Evolutionary conservation across 1,140 invertebrate species (phyloP).

Genomic region (Propsilocerus akamusi): DNA sequence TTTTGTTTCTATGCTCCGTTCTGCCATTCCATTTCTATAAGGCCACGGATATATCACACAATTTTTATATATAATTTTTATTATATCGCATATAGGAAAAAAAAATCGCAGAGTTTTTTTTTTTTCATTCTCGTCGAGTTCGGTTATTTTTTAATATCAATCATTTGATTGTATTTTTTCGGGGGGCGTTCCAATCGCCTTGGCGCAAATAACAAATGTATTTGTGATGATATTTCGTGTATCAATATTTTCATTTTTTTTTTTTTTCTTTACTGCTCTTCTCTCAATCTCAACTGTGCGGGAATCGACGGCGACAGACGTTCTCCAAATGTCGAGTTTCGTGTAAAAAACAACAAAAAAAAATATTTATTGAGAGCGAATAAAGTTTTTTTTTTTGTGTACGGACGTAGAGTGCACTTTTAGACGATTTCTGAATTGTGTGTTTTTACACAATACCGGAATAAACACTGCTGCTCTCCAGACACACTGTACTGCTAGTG

Average conservation of each 20-base stretch:
- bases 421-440: no score
- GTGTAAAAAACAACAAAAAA: no score
- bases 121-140: neutral
- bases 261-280: neutral
- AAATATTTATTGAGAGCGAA: no score
- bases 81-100: neutral
- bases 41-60: neutral
- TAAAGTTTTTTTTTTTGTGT: no score
- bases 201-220: neutral
- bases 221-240: neutral
- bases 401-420: no score
- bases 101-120: constrained; percentile 2
- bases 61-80: neutral
- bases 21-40: no score
- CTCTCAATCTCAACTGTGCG: neutral
- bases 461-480: no score
- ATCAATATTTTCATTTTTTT: neutral
- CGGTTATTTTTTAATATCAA: constrained; percentile 4
- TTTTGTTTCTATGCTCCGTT: no score
- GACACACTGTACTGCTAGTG: no score
- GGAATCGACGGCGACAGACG: no score
- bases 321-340: no score
- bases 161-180: constrained; percentile 1
- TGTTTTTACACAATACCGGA: no score
- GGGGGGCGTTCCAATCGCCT: neutral